Percentiles rank a stretch among this genome's conserved stretches.
These are phyloP conservation scores for Hyperoplus lanceolatus DNA, from an alignment of 2,797 vertebrate genomes.

Conservation along the genomic window DNA sequence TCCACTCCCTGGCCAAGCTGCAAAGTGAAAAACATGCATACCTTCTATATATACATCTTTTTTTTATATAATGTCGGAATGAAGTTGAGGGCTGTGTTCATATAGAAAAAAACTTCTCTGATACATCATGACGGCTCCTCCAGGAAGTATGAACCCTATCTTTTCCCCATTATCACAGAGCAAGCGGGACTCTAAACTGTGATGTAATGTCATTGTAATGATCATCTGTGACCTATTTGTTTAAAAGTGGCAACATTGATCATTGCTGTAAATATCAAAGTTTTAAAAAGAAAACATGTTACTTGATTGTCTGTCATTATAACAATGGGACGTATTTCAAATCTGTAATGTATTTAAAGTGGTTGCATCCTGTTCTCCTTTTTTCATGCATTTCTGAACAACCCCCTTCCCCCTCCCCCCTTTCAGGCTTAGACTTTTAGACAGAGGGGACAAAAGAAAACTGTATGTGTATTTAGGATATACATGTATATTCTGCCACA, in stretches of 20 bases:
- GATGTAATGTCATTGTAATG: conserved; percentile 66
- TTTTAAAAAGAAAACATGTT: conserved; percentile 70
- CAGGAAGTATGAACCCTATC: conserved; percentile 55
- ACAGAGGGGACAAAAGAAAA: conserved; percentile 51
- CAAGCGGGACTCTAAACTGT: conserved; percentile 69
- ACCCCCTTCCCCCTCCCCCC: conserved; percentile 5
- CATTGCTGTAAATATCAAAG: conserved; percentile 83
- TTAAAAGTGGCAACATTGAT: conserved; percentile 73
- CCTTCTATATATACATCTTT: conserved; percentile 7
- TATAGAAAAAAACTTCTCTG: conserved; percentile 38
- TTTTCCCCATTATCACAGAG: conserved; percentile 67
- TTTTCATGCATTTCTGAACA: conserved; percentile 70
- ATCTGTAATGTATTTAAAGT: conserved; percentile 80
- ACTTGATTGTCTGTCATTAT: conserved; percentile 75
- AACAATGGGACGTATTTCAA: conserved; percentile 71
- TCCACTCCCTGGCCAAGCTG: conserved; percentile 72
- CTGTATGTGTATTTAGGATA: conserved; percentile 65
- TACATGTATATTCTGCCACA: conserved; percentile 60
- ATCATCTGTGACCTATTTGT: conserved; percentile 73
- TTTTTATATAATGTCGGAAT: conserved; percentile 47
- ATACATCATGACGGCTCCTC: conserved; percentile 50
- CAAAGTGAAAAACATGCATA: conserved; percentile 45
- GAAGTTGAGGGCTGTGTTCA: conserved; percentile 53
- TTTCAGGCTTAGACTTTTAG: conserved; percentile 40
- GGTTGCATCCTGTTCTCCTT: conserved; percentile 69